Evolutionary conservation across 2,113 vertebrate species (phyloP).

Genomic region (Apistogramma diplotaenia): DNA sequence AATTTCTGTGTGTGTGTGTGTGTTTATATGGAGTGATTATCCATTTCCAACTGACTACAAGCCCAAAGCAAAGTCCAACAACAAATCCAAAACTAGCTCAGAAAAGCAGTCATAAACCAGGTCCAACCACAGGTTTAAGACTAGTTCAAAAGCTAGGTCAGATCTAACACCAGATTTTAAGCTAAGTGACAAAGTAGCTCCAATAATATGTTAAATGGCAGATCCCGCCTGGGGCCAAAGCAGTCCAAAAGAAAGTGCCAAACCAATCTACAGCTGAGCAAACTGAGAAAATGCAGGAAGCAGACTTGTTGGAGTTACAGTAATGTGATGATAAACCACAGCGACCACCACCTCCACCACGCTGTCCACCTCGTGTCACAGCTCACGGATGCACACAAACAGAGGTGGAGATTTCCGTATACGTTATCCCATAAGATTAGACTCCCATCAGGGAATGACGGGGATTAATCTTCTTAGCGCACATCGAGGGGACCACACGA

Average conservation of each 20-base stretch:
- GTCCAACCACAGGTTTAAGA: fast-evolving
- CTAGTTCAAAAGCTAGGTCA: not conserved
- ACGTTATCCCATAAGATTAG: not conserved
- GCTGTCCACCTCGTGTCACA: not conserved
- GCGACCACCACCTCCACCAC: not conserved
- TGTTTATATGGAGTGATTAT: fast-evolving
- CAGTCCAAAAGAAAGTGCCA: not conserved
- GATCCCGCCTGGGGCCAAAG: too few relatives aligned
- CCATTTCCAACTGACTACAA: not conserved
- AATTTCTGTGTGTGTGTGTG: not conserved
- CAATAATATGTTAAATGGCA: fast-evolving
- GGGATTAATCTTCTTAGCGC: not conserved
- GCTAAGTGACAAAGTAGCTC: not conserved
- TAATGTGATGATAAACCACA: not conserved
- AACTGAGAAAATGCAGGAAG: not conserved
- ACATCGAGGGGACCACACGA: not conserved
- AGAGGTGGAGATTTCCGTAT: not conserved
- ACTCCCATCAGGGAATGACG: not conserved
- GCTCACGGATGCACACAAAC: not conserved
- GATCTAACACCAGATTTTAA: not conserved
- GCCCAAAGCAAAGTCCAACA: too few relatives aligned
- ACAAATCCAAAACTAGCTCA: too few relatives aligned
- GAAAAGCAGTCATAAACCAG: too few relatives aligned
- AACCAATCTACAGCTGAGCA: not conserved
- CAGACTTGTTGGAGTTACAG: not conserved